Evolutionary conservation across 2,888 invertebrate genomes (phyloP).

Genomic region (Drosophila histrio): DNA sequence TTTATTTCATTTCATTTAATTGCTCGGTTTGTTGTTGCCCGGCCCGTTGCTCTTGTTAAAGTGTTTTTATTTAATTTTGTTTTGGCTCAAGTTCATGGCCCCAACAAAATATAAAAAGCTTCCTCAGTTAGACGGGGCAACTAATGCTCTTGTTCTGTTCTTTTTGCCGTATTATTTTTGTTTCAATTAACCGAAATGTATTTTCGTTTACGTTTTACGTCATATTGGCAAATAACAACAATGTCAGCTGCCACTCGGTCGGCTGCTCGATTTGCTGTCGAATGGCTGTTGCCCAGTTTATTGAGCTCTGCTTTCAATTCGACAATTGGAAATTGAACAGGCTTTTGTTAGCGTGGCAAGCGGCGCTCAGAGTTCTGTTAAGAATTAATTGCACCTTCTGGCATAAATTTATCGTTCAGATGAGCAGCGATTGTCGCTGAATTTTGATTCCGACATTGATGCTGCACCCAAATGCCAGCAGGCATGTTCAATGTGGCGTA

Average conservation of each 20-base stretch:
- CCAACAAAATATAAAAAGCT: slow-evolving; percentile 49
- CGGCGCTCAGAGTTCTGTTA: neutral
- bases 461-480: slow-evolving; percentile 23
- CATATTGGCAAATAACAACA: slow-evolving; percentile 32
- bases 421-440: slow-evolving; percentile 22
- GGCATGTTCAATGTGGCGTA: slow-evolving; percentile 40
- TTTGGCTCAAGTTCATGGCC: slow-evolving; percentile 73
- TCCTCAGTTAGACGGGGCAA: slow-evolving; percentile 50
- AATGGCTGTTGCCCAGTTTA: slow-evolving; percentile 11
- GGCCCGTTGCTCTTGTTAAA: slow-evolving; percentile 59
- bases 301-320: slow-evolving; percentile 23
- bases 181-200: slow-evolving; percentile 65
- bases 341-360: slow-evolving; percentile 22
- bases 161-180: slow-evolving; percentile 36
- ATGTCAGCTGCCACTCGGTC: slow-evolving; percentile 9
- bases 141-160: slow-evolving; percentile 22
- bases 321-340: slow-evolving; percentile 28
- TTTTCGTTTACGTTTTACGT: slow-evolving; percentile 41
- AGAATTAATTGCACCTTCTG: slow-evolving; percentile 41
- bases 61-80: slow-evolving; percentile 64
- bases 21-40: slow-evolving; percentile 41
- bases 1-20: slow-evolving; percentile 63
- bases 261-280: neutral
- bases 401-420: slow-evolving; percentile 25
- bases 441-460: slow-evolving; percentile 26